These are phyloP conservation scores for Ursus arctos DNA, from an alignment of 2,113 vertebrate species.

Conservation along the genomic window DNA sequence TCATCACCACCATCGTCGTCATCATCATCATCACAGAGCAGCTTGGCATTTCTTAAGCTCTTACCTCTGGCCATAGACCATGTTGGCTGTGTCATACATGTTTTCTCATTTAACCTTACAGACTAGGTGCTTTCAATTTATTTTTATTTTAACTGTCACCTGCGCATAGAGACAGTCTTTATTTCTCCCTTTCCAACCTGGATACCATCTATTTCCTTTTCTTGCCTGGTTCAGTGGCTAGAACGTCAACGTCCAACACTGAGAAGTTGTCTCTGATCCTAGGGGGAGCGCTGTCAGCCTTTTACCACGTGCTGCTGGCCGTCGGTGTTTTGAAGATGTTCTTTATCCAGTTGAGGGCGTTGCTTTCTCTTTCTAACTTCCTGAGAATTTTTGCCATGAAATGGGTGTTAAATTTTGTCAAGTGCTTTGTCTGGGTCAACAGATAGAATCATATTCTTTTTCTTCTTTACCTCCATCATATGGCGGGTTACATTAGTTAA, in stretches of 20 bases:
- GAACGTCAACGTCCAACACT: not conserved
- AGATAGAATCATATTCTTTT: not conserved
- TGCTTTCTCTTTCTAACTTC: not conserved
- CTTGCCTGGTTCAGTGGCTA: not conserved
- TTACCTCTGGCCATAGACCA: not conserved
- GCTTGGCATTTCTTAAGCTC: not conserved
- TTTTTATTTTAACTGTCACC: not conserved
- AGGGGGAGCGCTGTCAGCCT: not conserved
- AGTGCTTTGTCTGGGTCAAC: not conserved
- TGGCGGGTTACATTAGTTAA: not conserved
- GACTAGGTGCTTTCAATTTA: not conserved
- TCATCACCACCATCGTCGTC: too few relatives aligned
- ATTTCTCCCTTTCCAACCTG: not conserved
- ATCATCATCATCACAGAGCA: not conserved
- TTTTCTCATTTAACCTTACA: not conserved
- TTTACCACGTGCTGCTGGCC: not conserved
- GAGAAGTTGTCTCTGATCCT: not conserved
- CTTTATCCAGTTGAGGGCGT: not conserved
- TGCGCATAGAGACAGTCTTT: not conserved
- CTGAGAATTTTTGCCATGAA: not conserved
- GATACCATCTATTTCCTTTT: not conserved
- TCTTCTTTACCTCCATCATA: not conserved
- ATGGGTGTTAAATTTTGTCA: not conserved
- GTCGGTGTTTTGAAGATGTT: not conserved
- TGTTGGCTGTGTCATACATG: not conserved